phyloP scores from a whole-genome alignment of 2,797 vertebrate species.

The Propithecus deckenii region DNA sequence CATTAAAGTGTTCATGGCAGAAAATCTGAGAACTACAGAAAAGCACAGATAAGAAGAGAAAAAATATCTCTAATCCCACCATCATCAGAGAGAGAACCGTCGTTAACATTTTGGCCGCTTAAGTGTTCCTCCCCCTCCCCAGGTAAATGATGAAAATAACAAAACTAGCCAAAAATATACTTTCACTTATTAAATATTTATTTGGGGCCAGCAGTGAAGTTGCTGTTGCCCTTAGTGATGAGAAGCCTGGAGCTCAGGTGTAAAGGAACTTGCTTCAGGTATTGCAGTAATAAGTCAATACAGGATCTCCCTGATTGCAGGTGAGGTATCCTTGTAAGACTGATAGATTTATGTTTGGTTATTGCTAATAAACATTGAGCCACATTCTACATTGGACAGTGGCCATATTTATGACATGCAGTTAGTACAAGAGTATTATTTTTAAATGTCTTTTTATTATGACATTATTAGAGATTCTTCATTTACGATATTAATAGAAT shows the following conservation, averaged over 20 bases:
- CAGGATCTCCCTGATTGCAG: neutral
- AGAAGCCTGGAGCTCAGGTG: neutral
- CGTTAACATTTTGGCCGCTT: neutral
- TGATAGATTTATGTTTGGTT: neutral
- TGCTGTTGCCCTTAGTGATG: neutral
- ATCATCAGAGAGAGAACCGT: neutral
- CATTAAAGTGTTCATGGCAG: neutral
- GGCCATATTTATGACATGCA: neutral
- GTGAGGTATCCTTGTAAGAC: neutral
- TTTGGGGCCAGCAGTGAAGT: neutral
- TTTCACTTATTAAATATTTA: neutral
- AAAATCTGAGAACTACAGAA: neutral
- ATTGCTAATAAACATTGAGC: neutral
- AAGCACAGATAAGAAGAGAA: neutral
- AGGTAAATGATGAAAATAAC: neutral
- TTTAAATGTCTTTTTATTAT: constrained; percentile 16
- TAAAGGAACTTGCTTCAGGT: neutral
- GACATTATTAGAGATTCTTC: neutral
- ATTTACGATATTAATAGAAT: neutral
- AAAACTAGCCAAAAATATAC: neutral
- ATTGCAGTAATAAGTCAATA: neutral
- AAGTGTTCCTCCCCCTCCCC: neutral
- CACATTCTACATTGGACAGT: neutral
- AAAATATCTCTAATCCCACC: neutral
- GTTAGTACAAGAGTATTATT: neutral